Percentiles rank a stretch among this genome's conserved stretches.
Conservation (phyloP, 2,113 vertebrate species). For the Malurus melanocephalus region DNA sequence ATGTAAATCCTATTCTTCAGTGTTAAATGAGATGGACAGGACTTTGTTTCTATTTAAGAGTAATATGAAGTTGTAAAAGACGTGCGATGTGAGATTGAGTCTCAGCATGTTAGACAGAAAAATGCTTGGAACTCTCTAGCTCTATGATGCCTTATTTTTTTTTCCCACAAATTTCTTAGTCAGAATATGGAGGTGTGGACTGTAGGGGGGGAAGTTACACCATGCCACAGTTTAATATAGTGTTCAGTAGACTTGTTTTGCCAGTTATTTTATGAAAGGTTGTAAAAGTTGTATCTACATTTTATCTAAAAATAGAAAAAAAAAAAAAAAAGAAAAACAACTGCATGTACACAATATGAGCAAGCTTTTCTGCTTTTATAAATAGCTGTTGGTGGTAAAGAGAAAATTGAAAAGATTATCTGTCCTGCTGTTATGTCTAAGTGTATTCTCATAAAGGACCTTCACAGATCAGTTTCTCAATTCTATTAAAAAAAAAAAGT, state of each 20-base stretch:
- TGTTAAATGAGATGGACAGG: not conserved
- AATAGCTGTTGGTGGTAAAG: not conserved
- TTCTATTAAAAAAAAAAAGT: not conserved
- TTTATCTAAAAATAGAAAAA: not conserved
- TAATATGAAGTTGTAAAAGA: not conserved
- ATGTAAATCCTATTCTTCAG: not conserved
- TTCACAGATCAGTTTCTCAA: not conserved
- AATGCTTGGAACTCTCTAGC: not conserved
- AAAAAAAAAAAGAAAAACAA: not conserved
- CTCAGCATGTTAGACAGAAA: not conserved
- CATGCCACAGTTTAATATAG: not conserved
- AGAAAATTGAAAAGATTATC: constrained; percentile 4
- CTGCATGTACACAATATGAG: not conserved
- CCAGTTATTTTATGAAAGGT: not conserved
- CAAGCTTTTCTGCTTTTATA: not conserved
- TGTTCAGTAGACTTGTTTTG: not conserved
- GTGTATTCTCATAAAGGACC: not conserved
- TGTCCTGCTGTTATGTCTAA: not conserved
- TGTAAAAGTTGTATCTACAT: not conserved
- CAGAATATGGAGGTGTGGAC: not conserved
- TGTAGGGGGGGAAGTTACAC: not conserved
- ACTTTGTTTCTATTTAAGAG: not conserved
- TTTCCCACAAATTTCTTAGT: not conserved
- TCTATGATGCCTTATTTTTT: not conserved
- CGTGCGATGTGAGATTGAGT: not conserved